phyloP scores from a whole-genome alignment of 2,888 invertebrate genomes.

The Heliconius cydno region DNA sequence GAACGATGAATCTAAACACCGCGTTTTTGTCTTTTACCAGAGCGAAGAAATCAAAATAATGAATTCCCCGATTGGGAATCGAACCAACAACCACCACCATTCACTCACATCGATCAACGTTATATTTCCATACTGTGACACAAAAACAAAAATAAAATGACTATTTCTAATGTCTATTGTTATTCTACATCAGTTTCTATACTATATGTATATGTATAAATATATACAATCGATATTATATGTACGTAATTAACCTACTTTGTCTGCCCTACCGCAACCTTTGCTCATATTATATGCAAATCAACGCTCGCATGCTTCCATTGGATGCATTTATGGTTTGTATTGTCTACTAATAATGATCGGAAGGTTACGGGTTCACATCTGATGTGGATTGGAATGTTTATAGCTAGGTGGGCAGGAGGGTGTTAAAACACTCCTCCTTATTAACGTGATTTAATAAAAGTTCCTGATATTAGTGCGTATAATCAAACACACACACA shows the following conservation, averaged over 20 bases:
- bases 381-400: background rate
- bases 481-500: too few species aligned
- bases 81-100: background rate
- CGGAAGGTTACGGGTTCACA: background rate
- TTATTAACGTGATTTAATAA: too few species aligned
- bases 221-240: constrained; percentile 13
- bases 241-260: constrained; percentile 30
- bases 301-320: constrained; percentile 5
- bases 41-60: background rate
- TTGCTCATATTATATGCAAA: constrained; percentile 30
- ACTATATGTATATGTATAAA: background rate
- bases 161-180: background rate
- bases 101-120: too few species aligned
- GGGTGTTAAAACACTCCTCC: too few species aligned
- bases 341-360: background rate
- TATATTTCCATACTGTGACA: too few species aligned
- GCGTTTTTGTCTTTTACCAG: background rate
- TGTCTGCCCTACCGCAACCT: constrained; percentile 30
- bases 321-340: constrained; percentile 6
- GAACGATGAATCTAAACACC: too few species aligned
- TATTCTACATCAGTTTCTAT: background rate
- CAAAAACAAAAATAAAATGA: background rate
- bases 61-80: background rate
- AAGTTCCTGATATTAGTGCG: too few species aligned
- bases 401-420: too few species aligned